A percentile compares a stretch with the other conserved stretches of the same genome.
Evolutionary conservation across 1,140 invertebrate species (phyloP).

Genomic region (Meloidogyne floridensis): DNA sequence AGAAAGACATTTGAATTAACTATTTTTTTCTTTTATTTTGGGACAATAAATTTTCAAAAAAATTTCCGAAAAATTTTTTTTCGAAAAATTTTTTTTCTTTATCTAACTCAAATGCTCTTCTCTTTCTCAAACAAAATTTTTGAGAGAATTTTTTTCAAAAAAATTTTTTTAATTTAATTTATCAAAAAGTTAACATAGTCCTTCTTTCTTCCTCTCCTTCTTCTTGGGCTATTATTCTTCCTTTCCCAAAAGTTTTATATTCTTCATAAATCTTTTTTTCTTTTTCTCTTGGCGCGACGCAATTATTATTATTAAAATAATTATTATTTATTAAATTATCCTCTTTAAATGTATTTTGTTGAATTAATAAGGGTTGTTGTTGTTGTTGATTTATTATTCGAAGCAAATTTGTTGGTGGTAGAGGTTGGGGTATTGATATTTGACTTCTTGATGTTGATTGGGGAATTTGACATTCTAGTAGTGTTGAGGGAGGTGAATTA

Average conservation of each 20-base stretch:
- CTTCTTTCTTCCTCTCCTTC: neutral
- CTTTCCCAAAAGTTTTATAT: neutral
- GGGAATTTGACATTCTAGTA: neutral
- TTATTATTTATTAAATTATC: neutral
- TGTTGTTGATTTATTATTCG: neutral
- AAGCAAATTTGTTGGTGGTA: neutral
- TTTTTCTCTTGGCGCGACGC: neutral
- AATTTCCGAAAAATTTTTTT: neutral
- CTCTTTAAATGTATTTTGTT: neutral
- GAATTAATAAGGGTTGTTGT: neutral
- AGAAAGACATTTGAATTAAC: too few species aligned
- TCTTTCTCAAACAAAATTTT: too few species aligned
- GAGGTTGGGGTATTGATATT: neutral
- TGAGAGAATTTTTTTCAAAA: too few species aligned
- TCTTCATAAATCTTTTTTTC: neutral
- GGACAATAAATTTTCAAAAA: slow-evolving; percentile 8
- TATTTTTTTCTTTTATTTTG: too few species aligned
- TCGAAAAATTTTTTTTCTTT: neutral
- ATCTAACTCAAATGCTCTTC: neutral
- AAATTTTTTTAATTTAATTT: neutral
- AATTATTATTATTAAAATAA: neutral
- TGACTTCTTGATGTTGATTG: neutral
- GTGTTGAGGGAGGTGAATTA: neutral
- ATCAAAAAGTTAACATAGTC: slow-evolving; percentile 1
- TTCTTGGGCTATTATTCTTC: neutral